Conservation (phyloP, 2,797 vertebrate genomes). For the Rhinophrynus dorsalis region DNA sequence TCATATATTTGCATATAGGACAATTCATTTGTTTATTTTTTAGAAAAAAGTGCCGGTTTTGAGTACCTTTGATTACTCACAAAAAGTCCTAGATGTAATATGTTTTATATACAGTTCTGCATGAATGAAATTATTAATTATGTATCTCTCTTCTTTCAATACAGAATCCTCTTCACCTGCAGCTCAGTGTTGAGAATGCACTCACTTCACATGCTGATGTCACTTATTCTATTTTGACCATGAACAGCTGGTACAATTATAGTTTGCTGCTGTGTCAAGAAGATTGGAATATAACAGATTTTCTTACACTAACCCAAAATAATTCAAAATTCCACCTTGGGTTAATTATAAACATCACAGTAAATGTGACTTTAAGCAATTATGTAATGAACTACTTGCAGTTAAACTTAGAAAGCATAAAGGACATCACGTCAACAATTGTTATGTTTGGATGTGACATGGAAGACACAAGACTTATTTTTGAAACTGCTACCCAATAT, state of each 20-base stretch:
- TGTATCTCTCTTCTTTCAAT: slow-evolving; percentile 53
- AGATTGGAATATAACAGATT: slow-evolving; percentile 88
- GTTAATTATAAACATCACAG: slow-evolving; percentile 84
- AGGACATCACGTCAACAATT: slow-evolving; percentile 78
- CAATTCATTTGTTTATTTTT: too few species aligned
- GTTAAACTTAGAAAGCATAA: slow-evolving; percentile 77
- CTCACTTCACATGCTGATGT: slow-evolving; percentile 77
- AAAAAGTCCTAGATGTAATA: too few species aligned
- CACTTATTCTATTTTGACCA: slow-evolving; percentile 86
- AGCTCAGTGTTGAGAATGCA: slow-evolving; percentile 88
- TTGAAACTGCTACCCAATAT: slow-evolving; percentile 75
- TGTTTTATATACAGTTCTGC: too few species aligned
- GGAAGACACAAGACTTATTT: slow-evolving; percentile 80
- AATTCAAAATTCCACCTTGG: slow-evolving; percentile 88
- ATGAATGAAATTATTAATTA: too few species aligned
- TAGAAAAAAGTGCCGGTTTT: too few species aligned
- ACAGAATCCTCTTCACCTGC: slow-evolving; percentile 94
- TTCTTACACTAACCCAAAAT: slow-evolving; percentile 84
- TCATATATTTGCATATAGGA: too few species aligned
- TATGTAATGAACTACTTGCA: slow-evolving; percentile 77
- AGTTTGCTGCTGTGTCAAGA: slow-evolving; percentile 91
- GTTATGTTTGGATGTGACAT: slow-evolving; percentile 93
- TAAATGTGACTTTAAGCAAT: slow-evolving; percentile 63
- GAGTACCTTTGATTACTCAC: too few species aligned
- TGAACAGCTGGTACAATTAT: slow-evolving; percentile 97